Percentiles rank a stretch among this genome's conserved stretches.
Conservation (phyloP, 2,113 vertebrate species). For the Nibea albiflora region DNA sequence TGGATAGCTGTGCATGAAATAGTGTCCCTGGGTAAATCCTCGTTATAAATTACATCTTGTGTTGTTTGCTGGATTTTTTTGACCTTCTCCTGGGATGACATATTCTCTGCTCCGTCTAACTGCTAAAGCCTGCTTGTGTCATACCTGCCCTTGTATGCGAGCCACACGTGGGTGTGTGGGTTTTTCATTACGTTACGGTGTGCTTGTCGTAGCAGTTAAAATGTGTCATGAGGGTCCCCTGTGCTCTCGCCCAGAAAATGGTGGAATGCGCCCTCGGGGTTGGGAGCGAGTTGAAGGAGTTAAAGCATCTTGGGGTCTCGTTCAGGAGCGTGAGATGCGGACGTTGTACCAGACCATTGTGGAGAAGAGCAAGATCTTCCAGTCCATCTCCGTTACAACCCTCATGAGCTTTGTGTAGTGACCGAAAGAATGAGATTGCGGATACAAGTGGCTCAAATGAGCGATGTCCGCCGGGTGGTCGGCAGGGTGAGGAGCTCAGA, state of each 20-base stretch:
- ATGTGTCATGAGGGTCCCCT: conserved; percentile 30
- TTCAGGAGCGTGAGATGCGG: too few relatives aligned
- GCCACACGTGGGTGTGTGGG: conserved; percentile 29
- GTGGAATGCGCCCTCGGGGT: too few relatives aligned
- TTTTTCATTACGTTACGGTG: conserved; percentile 39
- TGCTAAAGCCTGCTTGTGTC: conserved; percentile 42
- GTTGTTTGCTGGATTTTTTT: conserved; percentile 54
- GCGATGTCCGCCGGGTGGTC: too few relatives aligned
- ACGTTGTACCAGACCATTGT: too few relatives aligned
- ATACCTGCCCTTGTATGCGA: conserved; percentile 45
- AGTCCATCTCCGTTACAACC: too few relatives aligned
- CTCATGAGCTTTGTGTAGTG: too few relatives aligned
- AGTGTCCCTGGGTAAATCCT: conserved; percentile 69
- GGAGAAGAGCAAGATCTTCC: too few relatives aligned
- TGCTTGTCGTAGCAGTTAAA: conserved; percentile 38
- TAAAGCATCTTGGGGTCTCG: too few relatives aligned
- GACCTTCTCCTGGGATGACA: conserved; percentile 66
- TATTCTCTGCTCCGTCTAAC: conserved; percentile 61
- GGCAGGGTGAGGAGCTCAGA: too few relatives aligned
- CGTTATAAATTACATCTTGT: conserved; percentile 68
- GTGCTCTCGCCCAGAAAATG: neutral
- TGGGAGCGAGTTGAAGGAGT: too few relatives aligned
- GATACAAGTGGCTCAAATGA: too few relatives aligned
- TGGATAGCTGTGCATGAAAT: conserved; percentile 77
- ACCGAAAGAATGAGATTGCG: too few relatives aligned